Evolutionary conservation across 2,797 vertebrate species (phyloP), one percentile per base, ranked within the genome.

Genomic region (Arnoldichthys spilopterus): DNA sequence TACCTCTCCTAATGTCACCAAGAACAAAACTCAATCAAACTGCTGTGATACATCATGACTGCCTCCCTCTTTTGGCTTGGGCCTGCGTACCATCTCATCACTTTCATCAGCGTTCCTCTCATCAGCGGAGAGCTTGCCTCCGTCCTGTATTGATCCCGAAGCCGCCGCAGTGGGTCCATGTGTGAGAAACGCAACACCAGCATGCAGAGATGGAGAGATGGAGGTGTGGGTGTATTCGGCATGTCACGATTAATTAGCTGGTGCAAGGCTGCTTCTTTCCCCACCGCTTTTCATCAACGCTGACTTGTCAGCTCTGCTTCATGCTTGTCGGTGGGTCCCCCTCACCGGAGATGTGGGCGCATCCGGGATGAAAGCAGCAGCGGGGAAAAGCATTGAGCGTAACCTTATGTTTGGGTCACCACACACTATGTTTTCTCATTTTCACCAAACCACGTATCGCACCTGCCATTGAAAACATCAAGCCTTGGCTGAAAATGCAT

Each of bases 221-320:
- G 34, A 64, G 74, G 47, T 53, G 73, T 66, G 51, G 74, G 74
- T 51, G 74, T 56, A 22, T 76, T 76, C 15, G 30, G 47, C 47
- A 34, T 76, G 74, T 76, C 74, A 76, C 28, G 47, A 76, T 76
- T 76, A 76, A 76, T 76, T 76, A 76, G 34, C 62, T 26, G 51
- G 51, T 37, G 74, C 47, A 51, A 76, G 30, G 22, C 61, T n/a
- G 62, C 30, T 51, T 54, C 45, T 54, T 26, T 66, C 47, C 74
- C 74, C n/a, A n/a, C 28, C n/a, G 74, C 62, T 76, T 76, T 76
- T 76, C 74, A 66, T 76, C 74, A 66, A 37, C 34, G 47, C 61
- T 15, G 49, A 64, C 45, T 43, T 66, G 74, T 66, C 74, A 67
- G 47, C 62, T 76, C 7, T 4, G 24, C 62, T 76, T 54, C 45